Conservation (phyloP, 1,140 invertebrate genomes). For the Drosophila eugracilis region DNA sequence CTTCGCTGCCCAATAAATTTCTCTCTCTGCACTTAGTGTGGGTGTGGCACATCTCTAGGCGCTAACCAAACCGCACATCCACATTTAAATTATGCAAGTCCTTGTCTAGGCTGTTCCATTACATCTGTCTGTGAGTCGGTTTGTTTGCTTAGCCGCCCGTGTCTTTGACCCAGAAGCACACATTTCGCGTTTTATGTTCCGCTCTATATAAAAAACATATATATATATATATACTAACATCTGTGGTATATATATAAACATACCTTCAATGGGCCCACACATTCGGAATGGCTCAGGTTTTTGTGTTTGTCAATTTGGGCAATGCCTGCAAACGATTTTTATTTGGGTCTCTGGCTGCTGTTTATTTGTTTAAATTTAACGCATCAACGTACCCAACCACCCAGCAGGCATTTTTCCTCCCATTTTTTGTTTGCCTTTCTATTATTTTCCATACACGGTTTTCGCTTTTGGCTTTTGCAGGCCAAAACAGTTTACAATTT, state of each 20-base stretch:
- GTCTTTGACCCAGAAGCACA: constrained; percentile 81
- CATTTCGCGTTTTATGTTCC: constrained; percentile 70
- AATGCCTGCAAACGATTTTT: constrained; percentile 64
- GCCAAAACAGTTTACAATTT: constrained; percentile 36
- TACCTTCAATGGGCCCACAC: constrained; percentile 8
- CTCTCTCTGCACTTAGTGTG: constrained; percentile 3
- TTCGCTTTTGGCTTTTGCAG: constrained; percentile 29
- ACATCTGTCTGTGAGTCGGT: constrained; percentile 55
- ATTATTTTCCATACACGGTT: constrained; percentile 42
- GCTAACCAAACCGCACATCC: constrained; percentile 77
- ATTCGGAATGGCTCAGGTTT: constrained; percentile 25
- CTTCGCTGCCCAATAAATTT: background rate
- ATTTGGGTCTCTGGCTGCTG: constrained; percentile 70
- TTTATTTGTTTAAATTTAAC: constrained; percentile 84
- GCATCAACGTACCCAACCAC: constrained; percentile 43
- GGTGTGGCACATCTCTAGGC: constrained; percentile 65
- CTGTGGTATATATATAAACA: background rate
- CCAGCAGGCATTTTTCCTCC: constrained; percentile 1
- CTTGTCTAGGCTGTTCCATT: constrained; percentile 67
- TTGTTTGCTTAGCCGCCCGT: constrained; percentile 57
- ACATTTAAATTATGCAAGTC: constrained; percentile 83
- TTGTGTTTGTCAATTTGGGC: constrained; percentile 57
- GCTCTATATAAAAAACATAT: constrained; percentile 48
- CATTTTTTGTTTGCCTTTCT: constrained; percentile 15
- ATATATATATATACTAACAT: constrained; percentile 5